A percentile compares a stretch with the other conserved stretches of the same genome.
phyloP scores from a whole-genome alignment of 2,888 invertebrate species.

The Pyrrhia umbra region DNA sequence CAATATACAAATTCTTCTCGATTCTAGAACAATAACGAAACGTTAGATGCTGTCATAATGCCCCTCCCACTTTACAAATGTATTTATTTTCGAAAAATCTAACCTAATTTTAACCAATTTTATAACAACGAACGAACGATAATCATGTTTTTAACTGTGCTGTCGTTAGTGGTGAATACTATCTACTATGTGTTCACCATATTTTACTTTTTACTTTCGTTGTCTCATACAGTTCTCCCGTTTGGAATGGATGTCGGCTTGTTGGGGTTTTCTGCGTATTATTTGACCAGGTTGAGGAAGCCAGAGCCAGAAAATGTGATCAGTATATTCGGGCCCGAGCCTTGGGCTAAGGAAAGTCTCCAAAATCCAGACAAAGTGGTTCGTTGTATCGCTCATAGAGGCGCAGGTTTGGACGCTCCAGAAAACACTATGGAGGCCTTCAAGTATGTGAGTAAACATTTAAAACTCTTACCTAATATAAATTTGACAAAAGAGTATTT shows the following conservation, averaged over 20 bases:
- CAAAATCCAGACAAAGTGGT: conserved; percentile 85
- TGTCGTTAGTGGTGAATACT: conserved; percentile 72
- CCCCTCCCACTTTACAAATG: conserved; percentile 70
- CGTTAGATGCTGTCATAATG: conserved; percentile 64
- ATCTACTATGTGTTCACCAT: conserved; percentile 72
- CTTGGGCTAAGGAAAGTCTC: conserved; percentile 82
- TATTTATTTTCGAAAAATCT: conserved; percentile 80
- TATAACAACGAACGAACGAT: conserved; percentile 75
- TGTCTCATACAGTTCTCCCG: conserved; percentile 83
- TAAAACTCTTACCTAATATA: not conserved
- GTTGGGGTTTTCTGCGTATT: conserved; percentile 79
- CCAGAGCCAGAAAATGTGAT: conserved; percentile 80
- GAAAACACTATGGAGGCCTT: conserved; percentile 95
- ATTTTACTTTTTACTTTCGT: conserved; percentile 72
- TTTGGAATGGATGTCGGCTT: conserved; percentile 82
- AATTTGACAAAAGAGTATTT: not conserved
- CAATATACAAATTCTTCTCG: conserved; percentile 6
- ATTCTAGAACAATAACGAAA: conserved; percentile 38
- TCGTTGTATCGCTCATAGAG: conserved; percentile 93
- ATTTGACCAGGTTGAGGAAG: conserved; percentile 77
- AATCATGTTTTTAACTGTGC: conserved; percentile 78
- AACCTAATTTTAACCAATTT: conserved; percentile 61
- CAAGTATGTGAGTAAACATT: conserved; percentile 89
- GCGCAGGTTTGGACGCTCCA: conserved; percentile 94
- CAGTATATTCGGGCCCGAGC: conserved; percentile 90